Conservation (phyloP, 2,797 vertebrate species). For the Acrossocheilus fasciatus region DNA sequence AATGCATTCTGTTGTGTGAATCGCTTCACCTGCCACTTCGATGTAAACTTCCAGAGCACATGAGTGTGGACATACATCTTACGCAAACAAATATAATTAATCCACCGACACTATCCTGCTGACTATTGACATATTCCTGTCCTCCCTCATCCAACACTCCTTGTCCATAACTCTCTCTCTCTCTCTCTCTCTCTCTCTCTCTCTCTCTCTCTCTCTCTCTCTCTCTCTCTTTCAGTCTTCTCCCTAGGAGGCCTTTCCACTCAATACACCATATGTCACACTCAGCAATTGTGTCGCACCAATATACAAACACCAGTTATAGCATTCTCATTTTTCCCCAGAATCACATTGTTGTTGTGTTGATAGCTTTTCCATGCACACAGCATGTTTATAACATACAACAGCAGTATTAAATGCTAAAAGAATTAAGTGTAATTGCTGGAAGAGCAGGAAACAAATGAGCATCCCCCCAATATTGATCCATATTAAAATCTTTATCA, state of each 20-base stretch:
- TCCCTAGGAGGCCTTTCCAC: slow-evolving; percentile 17
- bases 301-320: slow-evolving; percentile 44
- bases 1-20: background rate
- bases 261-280: slow-evolving; percentile 55
- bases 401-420: background rate
- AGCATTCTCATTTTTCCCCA: slow-evolving; percentile 16
- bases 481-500: background rate
- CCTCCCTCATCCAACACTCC: background rate
- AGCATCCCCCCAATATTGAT: background rate
- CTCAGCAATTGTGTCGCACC: slow-evolving; percentile 4
- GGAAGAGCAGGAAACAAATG: background rate
- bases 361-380: background rate
- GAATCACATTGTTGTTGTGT: slow-evolving; percentile 28
- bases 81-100: background rate
- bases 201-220: slow-evolving; percentile 10
- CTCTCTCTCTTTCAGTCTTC: background rate
- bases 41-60: background rate
- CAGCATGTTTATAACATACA: background rate
- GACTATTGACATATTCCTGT: slow-evolving; percentile 21
- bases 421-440: background rate
- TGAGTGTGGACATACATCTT: slow-evolving; percentile 5
- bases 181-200: background rate
- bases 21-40: slow-evolving; percentile 20
- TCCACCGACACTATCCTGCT: background rate
- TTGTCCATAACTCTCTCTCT: slow-evolving; percentile 6